Evolutionary conservation across 2,113 vertebrate genomes (phyloP).

Genomic region (Centrocercus urophasianus): DNA sequence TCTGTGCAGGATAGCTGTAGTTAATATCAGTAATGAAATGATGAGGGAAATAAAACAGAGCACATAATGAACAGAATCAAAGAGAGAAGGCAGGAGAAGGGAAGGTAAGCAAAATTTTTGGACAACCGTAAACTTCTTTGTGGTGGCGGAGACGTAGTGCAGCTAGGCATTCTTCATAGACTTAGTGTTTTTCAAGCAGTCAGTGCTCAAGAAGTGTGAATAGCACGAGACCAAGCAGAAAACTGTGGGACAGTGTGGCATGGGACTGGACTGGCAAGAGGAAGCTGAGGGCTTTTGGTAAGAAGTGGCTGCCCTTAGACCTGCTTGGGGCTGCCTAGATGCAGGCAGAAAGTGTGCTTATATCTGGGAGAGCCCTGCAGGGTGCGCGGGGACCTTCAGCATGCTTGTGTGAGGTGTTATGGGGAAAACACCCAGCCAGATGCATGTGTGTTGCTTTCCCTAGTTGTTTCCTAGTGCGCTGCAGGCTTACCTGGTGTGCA

Average conservation of each 20-base stretch:
- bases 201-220: background rate
- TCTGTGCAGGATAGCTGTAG: background rate
- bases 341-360: accelerated
- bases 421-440: background rate
- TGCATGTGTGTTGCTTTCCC: background rate
- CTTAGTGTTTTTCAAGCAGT: background rate
- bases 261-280: background rate
- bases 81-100: background rate
- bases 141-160: background rate
- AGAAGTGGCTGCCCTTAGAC: background rate
- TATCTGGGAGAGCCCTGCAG: background rate
- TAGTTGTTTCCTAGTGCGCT: accelerated
- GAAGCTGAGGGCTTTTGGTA: background rate
- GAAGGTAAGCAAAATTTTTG: background rate
- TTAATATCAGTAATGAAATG: background rate
- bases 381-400: accelerated
- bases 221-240: no score
- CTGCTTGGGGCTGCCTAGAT: background rate
- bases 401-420: background rate
- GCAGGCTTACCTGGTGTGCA: background rate
- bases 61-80: background rate
- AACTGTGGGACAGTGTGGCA: background rate
- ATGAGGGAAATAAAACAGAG: background rate
- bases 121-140: background rate
- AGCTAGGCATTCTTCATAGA: background rate